phyloP scores from a whole-genome alignment of 2,113 vertebrate genomes.

The Heloderma charlesbogerti region DNA sequence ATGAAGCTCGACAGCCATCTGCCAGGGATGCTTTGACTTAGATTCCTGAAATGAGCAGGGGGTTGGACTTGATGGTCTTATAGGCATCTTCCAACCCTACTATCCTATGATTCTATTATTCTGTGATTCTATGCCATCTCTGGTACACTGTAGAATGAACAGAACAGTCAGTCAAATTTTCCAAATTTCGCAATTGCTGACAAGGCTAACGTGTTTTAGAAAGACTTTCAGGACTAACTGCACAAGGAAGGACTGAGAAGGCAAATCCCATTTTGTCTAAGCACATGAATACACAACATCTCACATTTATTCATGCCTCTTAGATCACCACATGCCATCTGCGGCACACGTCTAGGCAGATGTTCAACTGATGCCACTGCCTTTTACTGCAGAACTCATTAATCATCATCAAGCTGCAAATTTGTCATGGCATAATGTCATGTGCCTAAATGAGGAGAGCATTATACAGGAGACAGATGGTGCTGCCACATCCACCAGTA shows the following conservation, averaged over 20 bases:
- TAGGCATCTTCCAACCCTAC: no score
- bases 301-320: neutral
- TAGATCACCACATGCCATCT: conserved; percentile 14
- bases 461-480: conserved; percentile 4
- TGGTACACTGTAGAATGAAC: neutral
- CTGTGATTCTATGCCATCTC: neutral
- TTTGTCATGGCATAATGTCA: conserved; percentile 22
- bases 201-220: neutral
- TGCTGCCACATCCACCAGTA: neutral
- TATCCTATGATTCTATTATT: no score
- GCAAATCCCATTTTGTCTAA: neutral
- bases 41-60: no score
- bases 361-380: neutral
- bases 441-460: neutral
- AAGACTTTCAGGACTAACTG: neutral
- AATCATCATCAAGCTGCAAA: conserved; percentile 29
- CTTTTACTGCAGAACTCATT: conserved; percentile 39
- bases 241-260: neutral
- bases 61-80: no score
- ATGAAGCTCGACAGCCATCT: no score
- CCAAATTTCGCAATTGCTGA: neutral
- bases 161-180: neutral
- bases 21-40: no score
- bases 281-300: neutral
- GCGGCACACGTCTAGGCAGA: conserved; percentile 28